Evolutionary conservation across 2,113 vertebrate species (phyloP).

Genomic region (Phalacrocorax aristotelis): DNA sequence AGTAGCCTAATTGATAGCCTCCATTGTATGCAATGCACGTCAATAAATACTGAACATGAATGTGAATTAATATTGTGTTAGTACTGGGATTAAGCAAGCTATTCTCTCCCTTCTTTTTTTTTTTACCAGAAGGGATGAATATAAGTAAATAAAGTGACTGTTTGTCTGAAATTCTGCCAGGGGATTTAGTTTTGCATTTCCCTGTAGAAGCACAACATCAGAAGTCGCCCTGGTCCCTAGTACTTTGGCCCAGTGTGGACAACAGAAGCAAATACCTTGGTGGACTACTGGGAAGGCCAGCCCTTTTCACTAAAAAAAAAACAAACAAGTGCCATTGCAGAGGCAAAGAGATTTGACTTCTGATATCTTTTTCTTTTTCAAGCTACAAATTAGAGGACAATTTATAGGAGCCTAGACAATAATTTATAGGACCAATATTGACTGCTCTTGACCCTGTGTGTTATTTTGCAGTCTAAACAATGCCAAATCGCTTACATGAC

Average conservation of each 20-base stretch:
- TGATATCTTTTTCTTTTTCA: slow-evolving; percentile 1
- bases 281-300: not conserved
- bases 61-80: slow-evolving; percentile 83
- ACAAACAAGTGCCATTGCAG: not conserved
- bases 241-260: not conserved
- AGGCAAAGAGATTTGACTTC: slow-evolving; percentile 47
- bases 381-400: slow-evolving; percentile 72
- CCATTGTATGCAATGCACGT: slow-evolving; percentile 78
- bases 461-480: slow-evolving; percentile 74
- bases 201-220: not conserved
- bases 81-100: slow-evolving; percentile 80
- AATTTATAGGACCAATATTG: slow-evolving; percentile 74
- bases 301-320: not conserved
- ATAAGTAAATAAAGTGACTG: slow-evolving; percentile 79
- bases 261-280: not conserved
- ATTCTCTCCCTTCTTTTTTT: slow-evolving; percentile 59
- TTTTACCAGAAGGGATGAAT: slow-evolving; percentile 65
- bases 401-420: slow-evolving; percentile 69
- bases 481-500: slow-evolving; percentile 68
- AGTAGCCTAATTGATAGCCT: slow-evolving; percentile 74
- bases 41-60: slow-evolving; percentile 80
- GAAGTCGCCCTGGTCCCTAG: not conserved
- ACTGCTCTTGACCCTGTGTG: slow-evolving; percentile 69
- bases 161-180: slow-evolving; percentile 73
- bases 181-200: slow-evolving; percentile 72